Base-by-base conservation (phyloP, 2,888 invertebrate genomes). In the Tinea semifulvella region DNA sequence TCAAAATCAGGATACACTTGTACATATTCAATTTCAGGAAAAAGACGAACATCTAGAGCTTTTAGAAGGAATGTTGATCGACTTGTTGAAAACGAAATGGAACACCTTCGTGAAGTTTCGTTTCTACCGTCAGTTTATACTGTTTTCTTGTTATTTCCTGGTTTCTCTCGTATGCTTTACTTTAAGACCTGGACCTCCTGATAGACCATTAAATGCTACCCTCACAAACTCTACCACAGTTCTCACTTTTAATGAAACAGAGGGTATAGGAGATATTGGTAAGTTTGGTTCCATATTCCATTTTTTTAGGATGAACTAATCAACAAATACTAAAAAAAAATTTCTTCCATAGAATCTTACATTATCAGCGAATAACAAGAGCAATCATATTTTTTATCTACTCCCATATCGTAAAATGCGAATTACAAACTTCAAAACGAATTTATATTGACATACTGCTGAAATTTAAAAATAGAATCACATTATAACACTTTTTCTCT, bases 1-100 rank as follows among this genome's bases (percentile, higher is more conserved):
- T n/a, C n/a, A n/a, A n/a, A n/a, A n/a, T n/a, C n/a, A n/a, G n/a
- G n/a, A n/a, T n/a, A n/a, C n/a, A n/a, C n/a, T n/a, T n/a, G n/a
- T 22, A 7, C 22, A 7, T 22, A n/a, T 28, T 7, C 18, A 36
- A 36, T 10, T 22, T 40, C 60, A 96, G 96, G 96, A 96, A 59
- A 94, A 92, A 76, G 90, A 92, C 54, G 95, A 94, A 60, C 98
- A 99, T 77, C 82, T 99, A 56, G 96, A 96, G 56, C 83, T 99
- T 44, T 86, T 98, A 79, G 97, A 98, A 65, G 98, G 98, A 0
- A 89, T 97, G 54, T 77, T 98, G 38, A 93, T 96, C 14, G 96
- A 98, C 66, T 84, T 99, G 11, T 74, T 99, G 8, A 91, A 96
- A 63, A 96, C 96, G 2, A 99, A 99, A 81, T 99, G 98, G 98